A percentile compares a stretch with the other conserved stretches of the same genome.
These are phyloP conservation scores for Heterodera carotae DNA, from an alignment of 1,140 invertebrate species.

Conservation along the genomic window DNA sequence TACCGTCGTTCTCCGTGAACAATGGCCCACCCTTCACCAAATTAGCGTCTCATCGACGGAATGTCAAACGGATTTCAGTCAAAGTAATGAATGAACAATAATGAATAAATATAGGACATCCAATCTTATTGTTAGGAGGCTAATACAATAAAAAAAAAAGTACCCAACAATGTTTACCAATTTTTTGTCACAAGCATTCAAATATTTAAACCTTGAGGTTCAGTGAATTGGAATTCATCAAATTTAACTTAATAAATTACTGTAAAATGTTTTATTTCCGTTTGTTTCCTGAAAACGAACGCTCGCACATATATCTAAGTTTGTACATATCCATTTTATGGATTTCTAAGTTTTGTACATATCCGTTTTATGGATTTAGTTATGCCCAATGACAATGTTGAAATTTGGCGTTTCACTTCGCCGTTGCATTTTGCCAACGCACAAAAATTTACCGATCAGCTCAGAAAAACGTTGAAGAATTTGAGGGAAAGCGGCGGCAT, in stretches of 20 bases:
- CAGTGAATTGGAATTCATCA: no score
- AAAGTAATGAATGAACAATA: no score
- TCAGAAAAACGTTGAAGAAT: slow-evolving; percentile 1
- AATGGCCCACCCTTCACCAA: slow-evolving; percentile 49
- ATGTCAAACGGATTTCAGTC: neutral
- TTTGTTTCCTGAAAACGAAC: no score
- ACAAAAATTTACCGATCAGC: slow-evolving; percentile 27
- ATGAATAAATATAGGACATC: no score
- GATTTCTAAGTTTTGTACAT: no score
- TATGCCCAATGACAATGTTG: slow-evolving; percentile 13
- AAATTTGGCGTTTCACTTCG: slow-evolving; percentile 31
- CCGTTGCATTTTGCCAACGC: slow-evolving; percentile 40
- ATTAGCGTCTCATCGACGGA: neutral
- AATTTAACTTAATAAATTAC: no score
- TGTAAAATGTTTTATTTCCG: no score
- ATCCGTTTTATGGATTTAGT: neutral
- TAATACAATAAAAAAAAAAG: slow-evolving; percentile 7
- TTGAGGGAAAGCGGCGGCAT: neutral
- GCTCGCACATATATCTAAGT: no score
- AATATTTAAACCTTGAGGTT: slow-evolving; percentile 8
- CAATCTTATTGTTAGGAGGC: no score
- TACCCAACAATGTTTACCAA: no score
- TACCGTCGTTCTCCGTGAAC: slow-evolving; percentile 68
- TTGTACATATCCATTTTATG: no score
- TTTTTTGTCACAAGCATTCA: no score